These are phyloP conservation scores for Latrodectus hesperus DNA, from an alignment of 2,888 invertebrate species.

Conservation along the genomic window DNA sequence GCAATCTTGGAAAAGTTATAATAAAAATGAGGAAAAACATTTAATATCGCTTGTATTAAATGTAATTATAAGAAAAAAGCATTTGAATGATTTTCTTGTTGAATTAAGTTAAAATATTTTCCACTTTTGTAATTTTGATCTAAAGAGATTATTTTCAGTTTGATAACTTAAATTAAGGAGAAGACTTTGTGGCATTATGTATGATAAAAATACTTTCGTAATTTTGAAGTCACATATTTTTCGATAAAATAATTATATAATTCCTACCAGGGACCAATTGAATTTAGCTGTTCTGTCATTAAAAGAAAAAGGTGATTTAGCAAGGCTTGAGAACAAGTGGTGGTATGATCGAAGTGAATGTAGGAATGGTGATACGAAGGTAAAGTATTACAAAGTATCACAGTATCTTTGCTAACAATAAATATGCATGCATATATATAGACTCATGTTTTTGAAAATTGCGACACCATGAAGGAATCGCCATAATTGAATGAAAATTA, in stretches of 20 bases:
- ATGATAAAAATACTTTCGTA: too few relatives aligned
- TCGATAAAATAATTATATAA: background rate
- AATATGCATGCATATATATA: background rate
- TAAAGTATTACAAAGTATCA: background rate
- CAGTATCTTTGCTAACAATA: background rate
- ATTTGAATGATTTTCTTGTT: too few relatives aligned
- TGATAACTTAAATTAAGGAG: too few relatives aligned
- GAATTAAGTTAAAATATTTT: too few relatives aligned
- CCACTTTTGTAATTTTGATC: too few relatives aligned
- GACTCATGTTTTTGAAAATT: background rate
- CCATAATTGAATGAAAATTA: background rate
- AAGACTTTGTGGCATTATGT: too few relatives aligned
- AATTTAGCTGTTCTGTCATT: conserved; percentile 68
- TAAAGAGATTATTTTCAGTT: too few relatives aligned
- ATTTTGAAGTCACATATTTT: background rate
- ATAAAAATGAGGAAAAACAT: too few relatives aligned
- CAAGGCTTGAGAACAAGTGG: conserved; percentile 78
- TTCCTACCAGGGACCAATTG: conserved; percentile 66
- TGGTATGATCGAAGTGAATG: conserved; percentile 78
- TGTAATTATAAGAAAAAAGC: too few relatives aligned
- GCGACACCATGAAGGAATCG: background rate
- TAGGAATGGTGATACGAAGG: conserved; percentile 71
- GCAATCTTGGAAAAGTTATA: too few relatives aligned
- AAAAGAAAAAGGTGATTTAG: conserved; percentile 75
- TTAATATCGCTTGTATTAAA: too few relatives aligned